Evolutionary conservation across 2,888 invertebrate genomes (phyloP).

Genomic region (Rhingia campestris): DNA sequence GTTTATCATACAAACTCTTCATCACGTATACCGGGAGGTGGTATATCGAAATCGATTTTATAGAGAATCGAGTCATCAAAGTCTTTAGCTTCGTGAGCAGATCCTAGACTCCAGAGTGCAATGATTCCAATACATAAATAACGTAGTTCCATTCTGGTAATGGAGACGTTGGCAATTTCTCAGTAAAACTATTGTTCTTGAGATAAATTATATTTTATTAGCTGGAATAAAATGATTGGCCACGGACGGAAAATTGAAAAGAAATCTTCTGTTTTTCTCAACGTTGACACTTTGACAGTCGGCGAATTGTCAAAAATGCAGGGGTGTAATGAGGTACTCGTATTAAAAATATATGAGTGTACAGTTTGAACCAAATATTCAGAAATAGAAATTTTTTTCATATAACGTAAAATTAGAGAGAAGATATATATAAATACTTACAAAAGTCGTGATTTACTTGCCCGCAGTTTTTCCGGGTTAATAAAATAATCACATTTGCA

Average conservation of each 20-base stretch:
- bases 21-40: constrained; percentile 82
- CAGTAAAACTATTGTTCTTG: neutral
- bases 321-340: neutral
- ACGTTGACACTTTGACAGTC: constrained; percentile 30
- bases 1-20: constrained; percentile 51
- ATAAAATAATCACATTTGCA: no score
- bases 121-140: neutral
- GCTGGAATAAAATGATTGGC: constrained; percentile 24
- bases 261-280: constrained; percentile 14
- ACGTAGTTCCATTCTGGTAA: constrained; percentile 3
- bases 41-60: constrained; percentile 89
- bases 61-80: constrained; percentile 93
- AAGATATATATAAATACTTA: no score
- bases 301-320: constrained; percentile 31
- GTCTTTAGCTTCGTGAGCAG: constrained; percentile 87
- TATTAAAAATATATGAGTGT: neutral
- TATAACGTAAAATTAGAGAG: no score
- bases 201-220: neutral
- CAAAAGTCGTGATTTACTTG: no score
- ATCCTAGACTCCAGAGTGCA: neutral
- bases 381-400: no score
- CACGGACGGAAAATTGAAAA: constrained; percentile 7
- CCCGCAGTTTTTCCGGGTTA: no score
- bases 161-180: neutral
- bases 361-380: no score